phyloP scores from a whole-genome alignment of 2,888 invertebrate genomes.

The Dysmachus trigonus region DNA sequence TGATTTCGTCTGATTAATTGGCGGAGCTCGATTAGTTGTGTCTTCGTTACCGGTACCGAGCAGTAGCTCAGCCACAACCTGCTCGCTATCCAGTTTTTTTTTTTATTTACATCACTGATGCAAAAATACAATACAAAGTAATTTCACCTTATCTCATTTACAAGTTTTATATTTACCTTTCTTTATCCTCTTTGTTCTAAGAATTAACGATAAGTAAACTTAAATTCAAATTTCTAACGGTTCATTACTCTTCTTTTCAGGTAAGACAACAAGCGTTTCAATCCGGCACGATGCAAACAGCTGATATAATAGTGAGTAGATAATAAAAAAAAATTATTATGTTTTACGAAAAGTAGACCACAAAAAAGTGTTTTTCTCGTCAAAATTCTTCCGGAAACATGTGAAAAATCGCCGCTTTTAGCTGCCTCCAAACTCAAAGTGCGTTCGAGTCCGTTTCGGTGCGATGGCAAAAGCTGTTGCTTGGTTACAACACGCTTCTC shows the following conservation, averaged over 20 bases:
- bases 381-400: neutral
- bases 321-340: neutral
- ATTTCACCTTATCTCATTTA: neutral
- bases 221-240: neutral
- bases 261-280: slow-evolving; percentile 2
- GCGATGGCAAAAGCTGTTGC: slow-evolving; percentile 9
- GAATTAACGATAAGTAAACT: too few relatives aligned
- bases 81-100: neutral
- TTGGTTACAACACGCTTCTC: neutral
- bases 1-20: neutral
- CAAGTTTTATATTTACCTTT: neutral
- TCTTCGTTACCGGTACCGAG: neutral
- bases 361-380: neutral
- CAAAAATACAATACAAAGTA: neutral
- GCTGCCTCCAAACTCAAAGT: neutral
- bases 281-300: neutral
- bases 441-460: neutral
- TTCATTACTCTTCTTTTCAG: neutral
- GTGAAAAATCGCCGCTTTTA: neutral
- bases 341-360: neutral
- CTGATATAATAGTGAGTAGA: neutral
- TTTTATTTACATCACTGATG: neutral
- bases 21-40: neutral
- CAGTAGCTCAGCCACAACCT: neutral
- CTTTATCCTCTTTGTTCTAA: neutral